Evolutionary conservation across 2,888 invertebrate species (phyloP).

Genomic region (Rosalia funebris): DNA sequence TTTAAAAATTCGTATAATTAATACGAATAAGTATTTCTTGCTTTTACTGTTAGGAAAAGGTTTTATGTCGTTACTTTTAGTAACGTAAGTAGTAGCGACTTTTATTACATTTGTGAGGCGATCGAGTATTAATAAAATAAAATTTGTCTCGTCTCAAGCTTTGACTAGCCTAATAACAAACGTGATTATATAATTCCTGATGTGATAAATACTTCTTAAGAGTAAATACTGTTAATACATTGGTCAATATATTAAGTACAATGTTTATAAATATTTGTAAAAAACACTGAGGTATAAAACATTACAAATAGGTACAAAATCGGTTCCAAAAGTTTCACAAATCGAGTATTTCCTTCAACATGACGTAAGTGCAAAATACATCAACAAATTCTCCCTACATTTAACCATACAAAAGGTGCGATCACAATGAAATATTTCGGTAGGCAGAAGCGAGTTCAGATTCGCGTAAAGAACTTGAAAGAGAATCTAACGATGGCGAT

Average conservation of each 20-base stretch:
- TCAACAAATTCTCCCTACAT: slow-evolving; percentile 32
- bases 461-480: slow-evolving; percentile 17
- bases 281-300: slow-evolving; percentile 61
- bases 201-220: slow-evolving; percentile 41
- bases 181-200: slow-evolving; percentile 43
- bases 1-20: too few species aligned
- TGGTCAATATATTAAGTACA: slow-evolving; percentile 58
- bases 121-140: too few species aligned
- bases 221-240: slow-evolving; percentile 55
- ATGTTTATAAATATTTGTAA: slow-evolving; percentile 52
- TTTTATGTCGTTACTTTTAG: too few species aligned
- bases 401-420: slow-evolving; percentile 35
- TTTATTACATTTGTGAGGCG: too few species aligned
- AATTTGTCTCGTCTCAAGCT: too few species aligned
- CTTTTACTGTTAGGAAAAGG: too few species aligned
- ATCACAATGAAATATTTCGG: slow-evolving; percentile 30
- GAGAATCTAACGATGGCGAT: slow-evolving; percentile 40
- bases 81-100: too few species aligned
- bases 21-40: too few species aligned
- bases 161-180: slow-evolving; percentile 33
- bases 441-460: slow-evolving; percentile 23
- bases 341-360: slow-evolving; percentile 43
- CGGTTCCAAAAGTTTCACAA: slow-evolving; percentile 41
- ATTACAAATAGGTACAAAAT: slow-evolving; percentile 58
- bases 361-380: slow-evolving; percentile 41